Evolutionary conservation across 2,113 vertebrate genomes (phyloP), one percentile per base, ranked within the genome.

Genomic region (Myotis yumanensis): DNA sequence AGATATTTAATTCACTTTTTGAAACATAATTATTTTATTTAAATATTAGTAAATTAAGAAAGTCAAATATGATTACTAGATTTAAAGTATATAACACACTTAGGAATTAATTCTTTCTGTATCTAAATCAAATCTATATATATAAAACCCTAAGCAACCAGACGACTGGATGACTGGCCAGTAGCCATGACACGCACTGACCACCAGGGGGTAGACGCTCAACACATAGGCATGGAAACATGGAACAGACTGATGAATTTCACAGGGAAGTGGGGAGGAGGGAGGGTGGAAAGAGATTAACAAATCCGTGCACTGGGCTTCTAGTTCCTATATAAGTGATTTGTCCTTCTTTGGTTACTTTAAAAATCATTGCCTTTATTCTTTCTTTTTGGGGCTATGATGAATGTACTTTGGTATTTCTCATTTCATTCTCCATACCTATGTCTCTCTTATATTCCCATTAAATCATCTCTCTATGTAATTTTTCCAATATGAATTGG

Each of bases 321-420:
- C 10, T 62, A 62, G 11, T 90, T 95, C 57, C 14, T 93, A 22
- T 89, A 25, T 40, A 72, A 95, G 57, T 88, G 66, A 76, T 76
- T n/a, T 91, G 76, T 62, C 43, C 7, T 79, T 64, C 40, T 90
- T 11, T 79, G 52, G 43, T 23, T 77, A 69, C 28, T 51, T 92
- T 83, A 40, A 62, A 72, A 11, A 77, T 66, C 46, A 91, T 57
- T 80, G 46, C 68, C 30, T 51, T 81, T 18, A 76, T 77, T 69
- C 30, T 81, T 20, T 81, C 48, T 25, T 76, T 76, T 82, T 25
- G 25, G 25, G 35, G 32, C 15, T n/a, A 75, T 69, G 57, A 82
- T 69, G 18, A 77, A 85, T 51, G 7, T 89, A 62, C 59, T 79
- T 72, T 89, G 51, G 71, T 71, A 9, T 62, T 76, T 68, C 57